Conservation (phyloP, 2,888 invertebrate species). For the Callinectes sapidus region DNA sequence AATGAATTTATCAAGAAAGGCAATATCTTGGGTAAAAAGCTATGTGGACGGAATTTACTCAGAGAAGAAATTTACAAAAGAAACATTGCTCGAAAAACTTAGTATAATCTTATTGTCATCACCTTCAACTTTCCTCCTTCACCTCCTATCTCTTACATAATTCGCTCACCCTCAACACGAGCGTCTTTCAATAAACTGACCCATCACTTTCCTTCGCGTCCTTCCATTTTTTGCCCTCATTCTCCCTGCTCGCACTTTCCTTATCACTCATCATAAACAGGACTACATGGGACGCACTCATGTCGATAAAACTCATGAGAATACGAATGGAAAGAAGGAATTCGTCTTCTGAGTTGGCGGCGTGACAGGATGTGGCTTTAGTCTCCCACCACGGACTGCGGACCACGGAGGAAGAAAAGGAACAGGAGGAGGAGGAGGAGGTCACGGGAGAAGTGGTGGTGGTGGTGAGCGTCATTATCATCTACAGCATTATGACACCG, state of each 20-base stretch:
- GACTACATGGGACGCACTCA: constrained; percentile 1
- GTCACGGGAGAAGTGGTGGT: background rate
- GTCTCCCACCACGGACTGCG: background rate
- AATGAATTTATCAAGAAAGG: too few relatives aligned
- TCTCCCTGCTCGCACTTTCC: constrained; percentile 24
- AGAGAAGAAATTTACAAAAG: too few relatives aligned
- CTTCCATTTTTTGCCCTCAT: background rate
- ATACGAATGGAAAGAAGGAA: constrained; percentile 14
- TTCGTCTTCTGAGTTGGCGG: background rate
- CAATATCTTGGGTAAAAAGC: background rate
- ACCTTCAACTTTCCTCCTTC: constrained; percentile 9
- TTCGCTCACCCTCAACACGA: background rate
- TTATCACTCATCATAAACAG: background rate
- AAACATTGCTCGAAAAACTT: too few relatives aligned
- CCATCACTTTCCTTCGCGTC: background rate
- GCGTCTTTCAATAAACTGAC: background rate
- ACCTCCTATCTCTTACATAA: background rate
- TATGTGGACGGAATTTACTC: too few relatives aligned
- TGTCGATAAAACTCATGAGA: constrained; percentile 28
- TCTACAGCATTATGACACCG: background rate
- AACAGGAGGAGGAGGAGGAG: background rate
- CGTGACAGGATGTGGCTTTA: constrained; percentile 5
- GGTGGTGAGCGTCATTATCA: background rate
- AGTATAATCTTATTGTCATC: background rate
- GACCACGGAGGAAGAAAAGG: background rate